Evolutionary conservation across 2,797 vertebrate species (phyloP).

Genomic region (Pygocentrus nattereri): DNA sequence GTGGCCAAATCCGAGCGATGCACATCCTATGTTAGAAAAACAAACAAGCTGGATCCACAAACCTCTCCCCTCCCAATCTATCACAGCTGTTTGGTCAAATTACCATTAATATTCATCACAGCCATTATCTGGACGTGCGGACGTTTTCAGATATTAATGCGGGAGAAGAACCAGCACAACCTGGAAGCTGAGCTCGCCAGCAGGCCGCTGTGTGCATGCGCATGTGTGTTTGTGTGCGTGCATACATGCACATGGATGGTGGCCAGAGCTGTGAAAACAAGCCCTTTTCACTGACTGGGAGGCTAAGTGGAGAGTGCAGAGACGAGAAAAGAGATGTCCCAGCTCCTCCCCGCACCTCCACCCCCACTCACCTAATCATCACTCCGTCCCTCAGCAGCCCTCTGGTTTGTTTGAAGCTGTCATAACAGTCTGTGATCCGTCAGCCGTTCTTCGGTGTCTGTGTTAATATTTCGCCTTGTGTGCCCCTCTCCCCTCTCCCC

Average conservation of each 20-base stretch:
- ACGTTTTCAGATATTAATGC: conserved; percentile 7
- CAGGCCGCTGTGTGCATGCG: no score
- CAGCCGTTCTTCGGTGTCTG: conserved; percentile 54
- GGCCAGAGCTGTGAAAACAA: conserved; percentile 30
- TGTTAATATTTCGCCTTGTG: conserved; percentile 67
- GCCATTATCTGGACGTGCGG: conserved; percentile 1
- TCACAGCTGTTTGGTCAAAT: conserved; percentile 8
- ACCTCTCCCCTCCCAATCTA: conserved; percentile 20
- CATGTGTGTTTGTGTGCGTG: background rate
- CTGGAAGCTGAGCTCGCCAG: background rate
- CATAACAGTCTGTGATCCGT: conserved; percentile 62
- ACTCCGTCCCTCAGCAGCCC: conserved; percentile 50
- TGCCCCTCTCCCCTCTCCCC: no score
- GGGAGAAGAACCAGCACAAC: background rate
- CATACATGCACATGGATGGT: background rate
- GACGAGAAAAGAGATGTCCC: conserved; percentile 33
- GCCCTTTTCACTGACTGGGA: conserved; percentile 32
- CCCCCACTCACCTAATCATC: conserved; percentile 21
- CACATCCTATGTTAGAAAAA: conserved; percentile 1
- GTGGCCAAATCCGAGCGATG: conserved; percentile 25
- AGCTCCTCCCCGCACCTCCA: conserved; percentile 8
- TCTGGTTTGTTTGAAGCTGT: conserved; percentile 71
- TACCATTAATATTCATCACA: background rate
- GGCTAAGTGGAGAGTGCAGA: conserved; percentile 35
- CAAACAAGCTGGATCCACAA: background rate